phyloP scores from a whole-genome alignment of 2,113 vertebrate species.

The Naja naja region DNA sequence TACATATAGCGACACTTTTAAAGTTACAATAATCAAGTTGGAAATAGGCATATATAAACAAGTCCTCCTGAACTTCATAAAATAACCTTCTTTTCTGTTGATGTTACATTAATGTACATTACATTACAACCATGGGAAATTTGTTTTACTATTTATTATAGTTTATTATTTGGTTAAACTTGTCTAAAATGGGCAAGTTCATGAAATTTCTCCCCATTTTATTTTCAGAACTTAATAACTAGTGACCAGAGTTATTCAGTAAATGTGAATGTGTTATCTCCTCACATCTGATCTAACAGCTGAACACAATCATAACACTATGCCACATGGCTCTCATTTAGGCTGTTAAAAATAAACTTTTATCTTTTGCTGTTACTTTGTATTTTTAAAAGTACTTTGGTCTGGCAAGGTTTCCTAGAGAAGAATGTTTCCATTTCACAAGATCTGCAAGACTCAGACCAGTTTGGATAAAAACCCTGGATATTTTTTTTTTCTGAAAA shows the following conservation, averaged over 20 bases:
- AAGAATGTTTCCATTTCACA: slow-evolving; percentile 5
- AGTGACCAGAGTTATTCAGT: neutral
- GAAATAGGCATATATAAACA: neutral
- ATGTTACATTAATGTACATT: too few species aligned
- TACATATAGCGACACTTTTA: neutral
- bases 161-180: neutral
- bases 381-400: neutral
- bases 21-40: neutral
- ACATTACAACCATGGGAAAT: neutral
- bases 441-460: neutral
- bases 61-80: neutral
- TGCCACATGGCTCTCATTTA: neutral
- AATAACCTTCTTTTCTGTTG: neutral
- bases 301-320: neutral
- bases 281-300: neutral
- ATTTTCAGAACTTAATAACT: neutral
- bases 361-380: neutral
- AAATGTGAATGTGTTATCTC: neutral
- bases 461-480: neutral
- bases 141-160: neutral
- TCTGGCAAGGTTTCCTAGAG: neutral
- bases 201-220: neutral
- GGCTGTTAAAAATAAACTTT: neutral
- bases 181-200: neutral
- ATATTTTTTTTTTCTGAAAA: slow-evolving; percentile 16